Conservation (phyloP, 2,113 vertebrate species). For the Sinocyclocheilus grahami region DNA sequence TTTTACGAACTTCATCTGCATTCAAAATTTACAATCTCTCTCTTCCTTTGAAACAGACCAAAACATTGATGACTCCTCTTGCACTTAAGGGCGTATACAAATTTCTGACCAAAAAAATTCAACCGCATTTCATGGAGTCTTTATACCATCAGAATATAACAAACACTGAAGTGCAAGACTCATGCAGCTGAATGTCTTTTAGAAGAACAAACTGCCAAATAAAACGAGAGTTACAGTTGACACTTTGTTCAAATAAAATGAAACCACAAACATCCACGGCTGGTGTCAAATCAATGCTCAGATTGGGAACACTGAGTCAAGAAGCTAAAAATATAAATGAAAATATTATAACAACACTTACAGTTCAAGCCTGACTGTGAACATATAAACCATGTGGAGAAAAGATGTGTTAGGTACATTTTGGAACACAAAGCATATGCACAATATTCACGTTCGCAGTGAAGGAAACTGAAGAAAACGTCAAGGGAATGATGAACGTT, state of each 20-base stretch:
- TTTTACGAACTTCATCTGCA: no score
- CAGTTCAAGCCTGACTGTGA: slow-evolving; percentile 17
- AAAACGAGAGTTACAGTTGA: slow-evolving; percentile 20
- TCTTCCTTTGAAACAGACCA: slow-evolving; percentile 5
- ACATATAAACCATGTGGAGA: slow-evolving; percentile 38
- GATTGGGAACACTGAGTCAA: slow-evolving; percentile 17
- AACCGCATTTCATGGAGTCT: slow-evolving; percentile 25
- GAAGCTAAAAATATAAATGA: slow-evolving; percentile 13
- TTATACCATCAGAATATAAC: background rate
- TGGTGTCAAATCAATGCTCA: slow-evolving; percentile 43
- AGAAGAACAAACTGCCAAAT: slow-evolving; percentile 13
- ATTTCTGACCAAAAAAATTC: no score
- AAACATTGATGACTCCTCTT: background rate
- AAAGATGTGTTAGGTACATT: slow-evolving; percentile 21
- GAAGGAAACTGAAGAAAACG: slow-evolving; percentile 24
- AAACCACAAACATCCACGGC: slow-evolving; percentile 41
- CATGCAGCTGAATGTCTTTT: slow-evolving; percentile 44
- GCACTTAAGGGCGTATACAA: background rate
- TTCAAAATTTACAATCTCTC: background rate
- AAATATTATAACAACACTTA: slow-evolving; percentile 12
- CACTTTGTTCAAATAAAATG: slow-evolving; percentile 25
- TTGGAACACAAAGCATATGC: slow-evolving; percentile 28
- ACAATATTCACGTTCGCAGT: slow-evolving; percentile 18
- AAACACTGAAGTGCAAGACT: slow-evolving; percentile 23
- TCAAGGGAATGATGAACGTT: slow-evolving; percentile 20